Base-by-base conservation (phyloP, 2,797 vertebrate species). In the Manis crassicaudata region DNA sequence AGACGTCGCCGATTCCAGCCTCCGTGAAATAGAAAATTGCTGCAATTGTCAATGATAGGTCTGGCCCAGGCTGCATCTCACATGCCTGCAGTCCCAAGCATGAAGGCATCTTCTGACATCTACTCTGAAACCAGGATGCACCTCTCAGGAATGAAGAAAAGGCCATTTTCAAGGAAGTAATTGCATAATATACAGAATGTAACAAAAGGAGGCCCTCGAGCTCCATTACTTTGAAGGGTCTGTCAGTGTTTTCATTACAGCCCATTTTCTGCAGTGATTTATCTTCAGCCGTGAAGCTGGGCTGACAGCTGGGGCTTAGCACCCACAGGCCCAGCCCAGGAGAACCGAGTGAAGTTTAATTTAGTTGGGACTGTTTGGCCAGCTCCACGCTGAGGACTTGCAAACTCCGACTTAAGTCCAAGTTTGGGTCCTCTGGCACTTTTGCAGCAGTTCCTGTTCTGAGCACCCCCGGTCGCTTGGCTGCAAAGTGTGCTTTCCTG, bases 171-270 rank as follows among this genome's bases (percentile, higher is more conserved):
- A 88, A 97, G 96, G 91, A 79, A 21, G 90, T 97, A 97, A 97
- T 23, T 32, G 82, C 63, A 52, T 94, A 86, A 82, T 92, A 94
- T 52, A 97, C 6, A 32, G 93, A 97, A 90, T 94, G 80, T 93
- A 96, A 96, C 93, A 92, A 96, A 37, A 97, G 88, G 97, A 95
- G 63, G 90, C 96, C 79, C 92, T 95, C 21, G 56, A 97, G 81
- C 90, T 50, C 89, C 82, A 88, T 97, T 97, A 95, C 97, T 95
- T 90, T 94, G 95, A 96, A 91, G 93, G 94, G 92, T 97, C 96
- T 98, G 97, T 96, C 97, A 98, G 96, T 95, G 96, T 97, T 98
- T 98, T 98, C 98, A 98, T 98, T 96, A 96, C 6, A 93, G 77
- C 6, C 81, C 93, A 88, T 96, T 97, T 97, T 97, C 97, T 92